Evolutionary conservation across 2,888 invertebrate genomes (phyloP).

Genomic region (Sinhomidia bicolor): DNA sequence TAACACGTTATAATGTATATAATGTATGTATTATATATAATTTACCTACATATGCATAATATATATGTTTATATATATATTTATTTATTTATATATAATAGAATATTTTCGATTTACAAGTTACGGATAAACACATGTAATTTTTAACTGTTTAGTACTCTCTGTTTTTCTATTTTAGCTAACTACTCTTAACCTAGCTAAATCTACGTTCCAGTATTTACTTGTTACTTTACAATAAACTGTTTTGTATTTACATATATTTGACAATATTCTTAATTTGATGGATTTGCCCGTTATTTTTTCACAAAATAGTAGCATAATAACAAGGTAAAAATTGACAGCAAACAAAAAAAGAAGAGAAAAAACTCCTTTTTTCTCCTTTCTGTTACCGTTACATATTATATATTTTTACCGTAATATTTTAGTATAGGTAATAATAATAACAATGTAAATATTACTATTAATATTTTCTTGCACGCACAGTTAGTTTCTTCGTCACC

Average conservation of each 20-base stretch:
- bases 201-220: constrained; percentile 46
- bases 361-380: constrained; percentile 14
- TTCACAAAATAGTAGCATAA: not conserved
- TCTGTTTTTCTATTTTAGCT: constrained; percentile 6
- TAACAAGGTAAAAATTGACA: constrained; percentile 32
- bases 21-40: too few relatives aligned
- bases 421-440: not conserved
- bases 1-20: constrained; percentile 60
- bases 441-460: not conserved
- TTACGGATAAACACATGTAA: constrained; percentile 61
- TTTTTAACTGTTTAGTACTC: constrained; percentile 54
- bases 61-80: constrained; percentile 44
- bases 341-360: constrained; percentile 31
- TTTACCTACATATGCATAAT: constrained; percentile 45
- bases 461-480: constrained; percentile 18
- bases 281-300: constrained; percentile 63
- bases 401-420: too few relatives aligned
- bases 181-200: not conserved
- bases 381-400: not conserved
- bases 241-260: constrained; percentile 62
- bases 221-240: constrained; percentile 67
- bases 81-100: constrained; percentile 45
- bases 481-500: constrained; percentile 16
- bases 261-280: constrained; percentile 49
- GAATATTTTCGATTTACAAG: constrained; percentile 59